Evolutionary conservation across 1,140 invertebrate genomes (phyloP).

Genomic region (Drosophila azteca): DNA sequence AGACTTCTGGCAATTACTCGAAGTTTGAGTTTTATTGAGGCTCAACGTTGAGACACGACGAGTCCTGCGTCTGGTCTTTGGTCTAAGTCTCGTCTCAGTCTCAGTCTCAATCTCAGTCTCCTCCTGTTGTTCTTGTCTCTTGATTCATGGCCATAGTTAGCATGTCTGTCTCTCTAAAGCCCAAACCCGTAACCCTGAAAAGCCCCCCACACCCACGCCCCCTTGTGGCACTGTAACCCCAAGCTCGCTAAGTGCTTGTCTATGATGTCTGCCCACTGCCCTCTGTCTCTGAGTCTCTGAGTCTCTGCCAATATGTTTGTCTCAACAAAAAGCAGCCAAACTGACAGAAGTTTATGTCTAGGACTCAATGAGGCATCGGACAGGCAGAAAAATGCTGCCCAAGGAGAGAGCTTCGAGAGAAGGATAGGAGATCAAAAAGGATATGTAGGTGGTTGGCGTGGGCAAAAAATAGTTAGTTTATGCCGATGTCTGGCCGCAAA

Average conservation of each 20-base stretch:
- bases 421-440: too few species aligned
- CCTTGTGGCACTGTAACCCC: background rate
- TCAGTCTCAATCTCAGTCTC: background rate
- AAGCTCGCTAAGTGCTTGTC: slow-evolving; percentile 39
- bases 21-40: slow-evolving; percentile 66
- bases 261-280: slow-evolving; percentile 41
- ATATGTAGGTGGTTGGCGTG: too few species aligned
- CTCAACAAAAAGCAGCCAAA: slow-evolving; percentile 37
- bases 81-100: slow-evolving; percentile 9
- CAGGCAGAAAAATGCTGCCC: slow-evolving; percentile 35
- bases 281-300: background rate
- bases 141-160: slow-evolving; percentile 68
- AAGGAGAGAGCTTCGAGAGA: background rate
- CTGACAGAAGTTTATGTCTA: slow-evolving; percentile 64
- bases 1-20: slow-evolving; percentile 59
- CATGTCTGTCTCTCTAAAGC: slow-evolving; percentile 49
- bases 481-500: too few species aligned
- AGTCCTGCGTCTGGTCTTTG: too few species aligned
- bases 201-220: background rate
- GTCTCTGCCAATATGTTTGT: slow-evolving; percentile 60
- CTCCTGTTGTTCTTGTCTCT: slow-evolving; percentile 21
- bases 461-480: too few species aligned
- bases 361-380: slow-evolving; percentile 58
- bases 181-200: slow-evolving; percentile 8
- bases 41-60: slow-evolving; percentile 25